Evolutionary conservation across 2,113 vertebrate genomes (phyloP), one percentile per base, ranked within the genome.

Genomic region (Bufo bufo): DNA sequence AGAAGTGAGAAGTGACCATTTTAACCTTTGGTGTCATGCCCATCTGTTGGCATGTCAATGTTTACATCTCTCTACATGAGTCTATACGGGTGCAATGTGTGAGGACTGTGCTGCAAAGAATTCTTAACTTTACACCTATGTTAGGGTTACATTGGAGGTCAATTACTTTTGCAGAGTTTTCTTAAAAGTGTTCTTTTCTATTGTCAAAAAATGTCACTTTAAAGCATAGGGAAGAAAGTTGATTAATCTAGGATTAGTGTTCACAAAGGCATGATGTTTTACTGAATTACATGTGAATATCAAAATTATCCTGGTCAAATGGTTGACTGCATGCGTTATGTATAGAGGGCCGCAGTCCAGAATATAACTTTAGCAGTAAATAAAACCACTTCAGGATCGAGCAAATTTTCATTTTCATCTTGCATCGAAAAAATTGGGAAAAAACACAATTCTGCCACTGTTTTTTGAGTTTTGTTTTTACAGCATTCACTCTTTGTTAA

Each of bases 1-100:
- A 74, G 56, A 54, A 66, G 54, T 78, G 80, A 71, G 19, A 74
- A 82, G 74, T 82, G 65, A 58, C 79, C 78, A 87, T 69, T 58
- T 71, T 54, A 43, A 54, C 65, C 78, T 45, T 66, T 59, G 78
- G 86, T 82, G 86, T 59, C 66, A 87, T 19, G 85, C 54, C 86
- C 78, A 87, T 82, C 63, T 87, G 86, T 72, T 81, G 50, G 43
- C 78, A 80, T 80, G 85, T 80, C 63, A 87, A 45, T 69, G 63
- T 23, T 63, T 87, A 23, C 66, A 82, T 87, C 11, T n/a, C 11
- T 54, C 63, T 54, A 72, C 66, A 43, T 52, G 59, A 52, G 1
- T 19, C 16, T 83, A 19, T 65, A 16, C 11, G 43, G 81, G 10
- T 47, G 80, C 43, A 20, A 61, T 33, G 52, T 66, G 58, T 63